phyloP scores from a whole-genome alignment of 2,888 invertebrate genomes.

The Sinhomidia bicolor region DNA sequence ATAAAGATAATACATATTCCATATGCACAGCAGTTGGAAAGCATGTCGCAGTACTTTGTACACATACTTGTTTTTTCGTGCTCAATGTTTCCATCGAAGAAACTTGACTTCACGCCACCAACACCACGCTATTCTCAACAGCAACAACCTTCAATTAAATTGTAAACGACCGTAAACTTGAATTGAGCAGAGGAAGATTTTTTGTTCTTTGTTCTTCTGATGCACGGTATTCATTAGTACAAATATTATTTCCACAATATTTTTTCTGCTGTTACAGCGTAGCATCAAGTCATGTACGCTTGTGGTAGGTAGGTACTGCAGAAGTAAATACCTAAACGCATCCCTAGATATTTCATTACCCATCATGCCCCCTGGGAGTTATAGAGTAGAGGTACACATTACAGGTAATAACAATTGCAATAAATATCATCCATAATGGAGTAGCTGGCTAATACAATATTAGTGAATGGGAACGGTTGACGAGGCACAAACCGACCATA shows the following conservation, averaged over 20 bases:
- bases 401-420: slow-evolving; percentile 46
- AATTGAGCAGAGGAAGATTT: neutral
- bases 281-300: neutral
- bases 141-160: slow-evolving; percentile 49
- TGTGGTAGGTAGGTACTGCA: slow-evolving; percentile 50
- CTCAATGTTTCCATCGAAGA: neutral
- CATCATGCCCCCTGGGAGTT: neutral
- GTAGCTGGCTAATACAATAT: slow-evolving; percentile 3
- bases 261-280: neutral
- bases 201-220: slow-evolving; percentile 4
- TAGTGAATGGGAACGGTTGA: neutral
- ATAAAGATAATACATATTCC: neutral
- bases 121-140: neutral
- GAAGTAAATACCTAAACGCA: neutral
- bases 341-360: neutral
- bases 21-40: neutral
- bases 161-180: slow-evolving; percentile 45
- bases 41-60: neutral
- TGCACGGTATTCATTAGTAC: neutral
- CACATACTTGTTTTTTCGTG: neutral
- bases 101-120: neutral
- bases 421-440: slow-evolving; percentile 33
- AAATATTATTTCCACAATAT: neutral
- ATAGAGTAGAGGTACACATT: slow-evolving; percentile 7
- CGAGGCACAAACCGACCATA: neutral